A percentile compares a stretch with the other conserved stretches of the same genome.
Conservation (phyloP, 2,888 invertebrate genomes). For the Drepanosiphum platanoidis region DNA sequence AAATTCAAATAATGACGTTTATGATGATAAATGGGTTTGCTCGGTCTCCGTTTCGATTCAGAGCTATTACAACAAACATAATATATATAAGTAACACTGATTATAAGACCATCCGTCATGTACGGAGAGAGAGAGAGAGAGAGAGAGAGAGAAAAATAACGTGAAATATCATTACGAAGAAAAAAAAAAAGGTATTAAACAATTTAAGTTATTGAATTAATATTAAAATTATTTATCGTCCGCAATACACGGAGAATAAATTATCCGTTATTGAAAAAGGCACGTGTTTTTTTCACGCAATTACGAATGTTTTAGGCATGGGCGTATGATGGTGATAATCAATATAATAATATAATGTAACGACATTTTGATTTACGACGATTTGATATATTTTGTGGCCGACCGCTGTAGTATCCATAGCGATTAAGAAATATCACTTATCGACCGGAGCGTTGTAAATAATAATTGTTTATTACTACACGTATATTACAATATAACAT, state of each 20-base stretch:
- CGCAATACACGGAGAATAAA: neutral
- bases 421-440: neutral
- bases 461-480: neutral
- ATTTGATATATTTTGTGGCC: neutral
- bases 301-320: neutral
- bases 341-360: neutral
- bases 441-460: neutral
- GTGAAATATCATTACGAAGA: neutral
- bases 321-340: conserved; percentile 1
- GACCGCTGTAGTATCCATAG: too few relatives aligned
- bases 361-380: conserved; percentile 5
- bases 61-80: conserved; percentile 16
- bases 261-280: neutral
- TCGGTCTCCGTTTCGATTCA: conserved; percentile 4
- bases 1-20: conserved; percentile 33
- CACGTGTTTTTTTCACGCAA: conserved; percentile 3
- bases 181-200: neutral
- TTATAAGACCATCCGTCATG: neutral
- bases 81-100: conserved; percentile 16
- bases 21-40: conserved; percentile 30
- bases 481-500: neutral
- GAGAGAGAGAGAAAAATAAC: too few relatives aligned
- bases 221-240: conserved; percentile 19
- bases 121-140: too few relatives aligned
- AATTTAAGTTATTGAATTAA: conserved; percentile 11